phyloP scores from a whole-genome alignment of 2,888 invertebrate genomes.

The Lochmaea crataegi region DNA sequence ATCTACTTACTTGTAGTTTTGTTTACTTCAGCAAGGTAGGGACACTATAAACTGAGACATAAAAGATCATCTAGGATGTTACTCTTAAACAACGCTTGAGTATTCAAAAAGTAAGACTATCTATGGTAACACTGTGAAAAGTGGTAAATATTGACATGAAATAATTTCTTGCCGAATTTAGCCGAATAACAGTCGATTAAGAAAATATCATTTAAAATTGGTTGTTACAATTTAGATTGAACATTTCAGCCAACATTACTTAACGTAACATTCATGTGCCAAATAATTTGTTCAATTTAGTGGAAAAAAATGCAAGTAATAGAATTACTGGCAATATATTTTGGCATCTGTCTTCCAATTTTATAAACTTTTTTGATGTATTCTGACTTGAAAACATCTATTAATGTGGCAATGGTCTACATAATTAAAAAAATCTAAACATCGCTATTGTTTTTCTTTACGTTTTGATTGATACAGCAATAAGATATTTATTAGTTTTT shows the following conservation, averaged over 20 bases:
- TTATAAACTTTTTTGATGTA: conserved; percentile 49
- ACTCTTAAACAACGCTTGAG: too few relatives aligned
- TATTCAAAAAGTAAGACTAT: too few relatives aligned
- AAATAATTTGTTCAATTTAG: conserved; percentile 48
- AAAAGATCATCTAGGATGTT: too few relatives aligned
- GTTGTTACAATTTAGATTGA: background rate
- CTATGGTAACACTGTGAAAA: too few relatives aligned
- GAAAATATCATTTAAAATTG: background rate
- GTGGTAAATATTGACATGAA: too few relatives aligned
- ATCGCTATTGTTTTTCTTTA: conserved; percentile 29
- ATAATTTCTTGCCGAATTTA: too few relatives aligned
- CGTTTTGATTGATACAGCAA: conserved; percentile 33
- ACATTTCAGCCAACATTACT: conserved; percentile 10
- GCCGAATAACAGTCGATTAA: too few relatives aligned
- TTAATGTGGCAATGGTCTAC: conserved; percentile 27
- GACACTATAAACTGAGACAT: too few relatives aligned
- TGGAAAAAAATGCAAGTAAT: conserved; percentile 50
- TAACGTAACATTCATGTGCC: conserved; percentile 47
- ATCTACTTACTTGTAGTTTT: too few relatives aligned
- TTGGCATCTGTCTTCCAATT: conserved; percentile 63
- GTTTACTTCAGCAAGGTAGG: too few relatives aligned
- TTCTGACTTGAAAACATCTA: conserved; percentile 19
- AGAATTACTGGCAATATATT: conserved; percentile 51
- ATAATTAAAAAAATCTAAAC: conserved; percentile 17
- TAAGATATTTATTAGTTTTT: conserved; percentile 36